Evolutionary conservation across 1,140 invertebrate genomes (phyloP).

Genomic region (Adelges cooleyi): DNA sequence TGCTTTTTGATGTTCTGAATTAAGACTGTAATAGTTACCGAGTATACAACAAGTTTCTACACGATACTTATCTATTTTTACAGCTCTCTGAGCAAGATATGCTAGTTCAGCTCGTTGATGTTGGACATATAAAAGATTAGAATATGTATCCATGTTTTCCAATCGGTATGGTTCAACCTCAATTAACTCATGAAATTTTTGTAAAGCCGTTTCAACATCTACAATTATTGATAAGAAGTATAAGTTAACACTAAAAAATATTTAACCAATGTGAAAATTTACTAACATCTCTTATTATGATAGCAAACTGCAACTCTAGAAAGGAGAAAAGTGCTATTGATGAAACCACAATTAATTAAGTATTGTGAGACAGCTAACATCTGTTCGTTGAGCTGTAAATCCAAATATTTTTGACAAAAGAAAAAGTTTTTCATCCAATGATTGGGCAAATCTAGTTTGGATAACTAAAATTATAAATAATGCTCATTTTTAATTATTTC

Average conservation of each 20-base stretch:
- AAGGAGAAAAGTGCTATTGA: slow-evolving; percentile 77
- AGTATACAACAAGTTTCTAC: slow-evolving; percentile 98
- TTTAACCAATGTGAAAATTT: not conserved
- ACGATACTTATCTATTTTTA: slow-evolving; percentile 90
- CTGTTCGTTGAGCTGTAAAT: slow-evolving; percentile 82
- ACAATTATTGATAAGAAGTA: too few relatives aligned
- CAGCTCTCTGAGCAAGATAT: slow-evolving; percentile 82
- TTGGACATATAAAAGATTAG: slow-evolving; percentile 91
- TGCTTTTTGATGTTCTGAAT: slow-evolving; percentile 91
- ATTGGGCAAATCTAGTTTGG: slow-evolving; percentile 49
- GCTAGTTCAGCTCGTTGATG: slow-evolving; percentile 87
- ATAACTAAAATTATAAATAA: not conserved
- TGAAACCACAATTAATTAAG: slow-evolving; percentile 66
- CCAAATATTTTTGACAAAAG: slow-evolving; percentile 76
- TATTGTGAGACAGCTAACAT: slow-evolving; percentile 69
- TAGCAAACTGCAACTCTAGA: slow-evolving; percentile 84
- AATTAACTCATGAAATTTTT: slow-evolving; percentile 67
- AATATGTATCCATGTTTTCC: slow-evolving; percentile 92
- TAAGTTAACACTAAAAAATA: slow-evolving; percentile 24
- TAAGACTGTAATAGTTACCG: slow-evolving; percentile 95
- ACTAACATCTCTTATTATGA: slow-evolving; percentile 77
- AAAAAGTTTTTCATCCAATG: slow-evolving; percentile 96
- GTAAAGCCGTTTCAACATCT: slow-evolving; percentile 84
- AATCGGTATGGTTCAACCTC: slow-evolving; percentile 81
- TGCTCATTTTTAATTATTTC: not conserved